Conservation (phyloP, 2,888 invertebrate species). For the Ligdia adustata region DNA sequence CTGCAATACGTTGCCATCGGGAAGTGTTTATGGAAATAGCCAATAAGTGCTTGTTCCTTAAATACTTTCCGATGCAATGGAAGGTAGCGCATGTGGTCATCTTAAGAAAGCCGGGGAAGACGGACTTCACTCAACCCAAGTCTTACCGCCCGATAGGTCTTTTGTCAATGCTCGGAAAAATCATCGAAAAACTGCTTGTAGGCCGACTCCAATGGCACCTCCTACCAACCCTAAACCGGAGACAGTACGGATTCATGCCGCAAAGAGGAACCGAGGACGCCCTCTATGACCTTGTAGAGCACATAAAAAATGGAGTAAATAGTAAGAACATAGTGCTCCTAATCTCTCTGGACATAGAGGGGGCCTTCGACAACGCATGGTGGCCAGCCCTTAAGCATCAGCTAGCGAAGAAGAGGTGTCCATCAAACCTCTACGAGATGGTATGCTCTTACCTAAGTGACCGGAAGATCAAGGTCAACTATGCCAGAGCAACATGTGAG, state of each 20-base stretch:
- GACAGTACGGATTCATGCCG: conserved; percentile 11
- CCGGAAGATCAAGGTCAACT: not conserved
- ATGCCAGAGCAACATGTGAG: not conserved
- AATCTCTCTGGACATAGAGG: not conserved
- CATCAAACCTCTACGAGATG: not conserved
- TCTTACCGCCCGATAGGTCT: conserved; percentile 23
- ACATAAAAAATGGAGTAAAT: not conserved
- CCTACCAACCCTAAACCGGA: not conserved
- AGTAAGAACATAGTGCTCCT: not conserved
- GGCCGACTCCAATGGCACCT: conserved; percentile 1
- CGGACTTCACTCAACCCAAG: conserved; percentile 1
- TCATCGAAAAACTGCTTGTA: conserved; percentile 11
- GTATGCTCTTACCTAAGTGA: not conserved
- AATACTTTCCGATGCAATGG: conserved; percentile 13
- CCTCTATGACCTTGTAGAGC: not conserved
- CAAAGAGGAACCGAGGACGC: not conserved
- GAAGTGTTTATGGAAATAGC: conserved; percentile 5
- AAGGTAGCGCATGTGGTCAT: conserved; percentile 11
- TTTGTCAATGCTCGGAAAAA: conserved; percentile 13
- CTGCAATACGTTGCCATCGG: conserved; percentile 13
- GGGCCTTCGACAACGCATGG: not conserved
- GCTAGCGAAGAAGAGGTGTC: not conserved
- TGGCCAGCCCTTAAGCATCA: not conserved
- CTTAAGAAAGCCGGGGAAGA: conserved; percentile 15
- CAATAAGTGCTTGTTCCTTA: conserved; percentile 10